These are phyloP conservation scores for Thamnaconus septentrionalis DNA, from an alignment of 2,113 vertebrate species.

Conservation along the genomic window DNA sequence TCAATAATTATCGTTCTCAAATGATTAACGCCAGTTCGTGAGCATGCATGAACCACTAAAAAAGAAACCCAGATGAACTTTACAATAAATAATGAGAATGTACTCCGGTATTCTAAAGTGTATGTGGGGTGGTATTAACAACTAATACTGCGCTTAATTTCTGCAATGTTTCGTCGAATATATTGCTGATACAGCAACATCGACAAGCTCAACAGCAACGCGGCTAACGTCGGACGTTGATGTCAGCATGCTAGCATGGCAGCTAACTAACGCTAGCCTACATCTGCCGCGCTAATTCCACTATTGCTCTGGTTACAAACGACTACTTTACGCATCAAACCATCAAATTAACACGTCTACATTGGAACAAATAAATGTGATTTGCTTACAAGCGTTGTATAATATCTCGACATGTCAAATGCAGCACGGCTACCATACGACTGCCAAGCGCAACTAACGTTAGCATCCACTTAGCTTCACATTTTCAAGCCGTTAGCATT, in stretches of 20 bases:
- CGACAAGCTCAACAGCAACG: neutral
- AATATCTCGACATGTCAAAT: too few species aligned
- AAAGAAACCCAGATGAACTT: neutral
- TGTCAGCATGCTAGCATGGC: slow-evolving; percentile 16
- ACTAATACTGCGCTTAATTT: too few species aligned
- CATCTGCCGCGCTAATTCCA: neutral
- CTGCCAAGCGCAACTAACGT: neutral
- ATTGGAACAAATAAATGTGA: too few species aligned
- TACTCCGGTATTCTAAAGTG: too few species aligned
- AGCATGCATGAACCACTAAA: neutral
- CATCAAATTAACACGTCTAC: too few species aligned
- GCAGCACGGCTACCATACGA: neutral
- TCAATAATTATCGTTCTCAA: neutral
- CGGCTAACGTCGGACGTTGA: slow-evolving; percentile 31
- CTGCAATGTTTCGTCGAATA: neutral
- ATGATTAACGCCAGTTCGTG: neutral
- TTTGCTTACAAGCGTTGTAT: too few species aligned
- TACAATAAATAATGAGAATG: rapidly evolving
- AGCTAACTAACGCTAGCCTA: slow-evolving; percentile 4
- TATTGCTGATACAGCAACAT: slow-evolving; percentile 53
- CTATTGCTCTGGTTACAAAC: neutral
- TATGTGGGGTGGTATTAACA: too few species aligned
- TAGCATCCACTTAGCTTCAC: neutral
- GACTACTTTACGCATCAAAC: too few species aligned
- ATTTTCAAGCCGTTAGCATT: slow-evolving; percentile 39